phyloP scores from a whole-genome alignment of 2,888 invertebrate genomes.

The Malthinus flaveolus region DNA sequence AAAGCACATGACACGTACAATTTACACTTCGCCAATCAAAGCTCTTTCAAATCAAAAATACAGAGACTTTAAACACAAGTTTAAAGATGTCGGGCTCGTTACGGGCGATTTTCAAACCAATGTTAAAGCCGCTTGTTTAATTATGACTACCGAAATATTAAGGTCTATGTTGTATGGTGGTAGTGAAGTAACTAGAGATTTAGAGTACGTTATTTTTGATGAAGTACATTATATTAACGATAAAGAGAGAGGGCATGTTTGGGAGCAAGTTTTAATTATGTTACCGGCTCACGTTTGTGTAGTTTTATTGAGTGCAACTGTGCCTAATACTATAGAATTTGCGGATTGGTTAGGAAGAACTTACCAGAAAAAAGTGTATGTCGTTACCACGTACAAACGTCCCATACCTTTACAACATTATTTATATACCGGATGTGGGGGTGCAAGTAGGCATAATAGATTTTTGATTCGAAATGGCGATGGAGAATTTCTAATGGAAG shows the following conservation, averaged over 20 bases:
- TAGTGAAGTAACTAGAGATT: constrained; percentile 89
- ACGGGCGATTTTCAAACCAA: constrained; percentile 97
- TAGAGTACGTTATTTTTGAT: constrained; percentile 99
- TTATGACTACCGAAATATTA: constrained; percentile 99
- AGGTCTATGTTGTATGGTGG: constrained; percentile 96
- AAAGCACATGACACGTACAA: constrained; percentile 86
- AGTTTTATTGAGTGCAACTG: constrained; percentile 96
- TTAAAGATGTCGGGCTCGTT: constrained; percentile 90
- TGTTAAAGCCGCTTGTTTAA: constrained; percentile 89
- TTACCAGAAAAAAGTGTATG: constrained; percentile 86
- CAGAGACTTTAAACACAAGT: constrained; percentile 91
- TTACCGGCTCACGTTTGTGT: constrained; percentile 93
- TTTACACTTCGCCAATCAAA: constrained; percentile 99
- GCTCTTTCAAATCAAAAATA: constrained; percentile 99
- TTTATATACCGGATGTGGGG: constrained; percentile 82
- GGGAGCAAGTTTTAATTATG: constrained; percentile 97
- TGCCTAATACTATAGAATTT: constrained; percentile 95
- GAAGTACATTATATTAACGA: constrained; percentile 99
- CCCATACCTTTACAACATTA: constrained; percentile 96
- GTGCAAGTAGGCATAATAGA: constrained; percentile 73
- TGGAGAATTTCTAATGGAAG: constrained; percentile 68
- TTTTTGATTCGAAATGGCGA: constrained; percentile 80
- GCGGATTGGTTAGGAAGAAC: constrained; percentile 92
- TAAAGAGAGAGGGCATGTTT: constrained; percentile 87
- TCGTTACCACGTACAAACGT: constrained; percentile 89